These are phyloP conservation scores for Perodicticus potto DNA, from an alignment of 2,797 vertebrate genomes.

Conservation along the genomic window DNA sequence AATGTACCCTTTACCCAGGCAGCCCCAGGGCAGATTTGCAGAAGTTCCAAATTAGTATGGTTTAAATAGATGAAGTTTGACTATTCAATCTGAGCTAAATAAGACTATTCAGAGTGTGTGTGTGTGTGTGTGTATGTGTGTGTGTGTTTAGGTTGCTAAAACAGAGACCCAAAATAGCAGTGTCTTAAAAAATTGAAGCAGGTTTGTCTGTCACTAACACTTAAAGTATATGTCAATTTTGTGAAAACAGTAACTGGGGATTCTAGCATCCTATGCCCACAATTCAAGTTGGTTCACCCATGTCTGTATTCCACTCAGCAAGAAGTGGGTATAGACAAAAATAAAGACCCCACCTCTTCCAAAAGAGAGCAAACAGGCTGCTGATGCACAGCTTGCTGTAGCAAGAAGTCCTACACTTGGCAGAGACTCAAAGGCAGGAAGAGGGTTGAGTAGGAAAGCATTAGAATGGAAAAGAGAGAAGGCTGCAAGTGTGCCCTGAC, in stretches of 20 bases:
- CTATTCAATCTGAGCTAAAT: not conserved
- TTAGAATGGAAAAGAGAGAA: not conserved
- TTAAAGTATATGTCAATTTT: not conserved
- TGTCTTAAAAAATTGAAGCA: not conserved
- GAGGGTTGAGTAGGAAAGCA: not conserved
- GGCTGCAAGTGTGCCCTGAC: not conserved
- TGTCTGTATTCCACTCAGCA: not conserved
- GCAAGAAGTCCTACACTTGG: not conserved
- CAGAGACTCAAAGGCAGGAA: not conserved
- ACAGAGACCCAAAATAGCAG: not conserved
- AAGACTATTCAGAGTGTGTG: not conserved
- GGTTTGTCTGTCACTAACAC: not conserved
- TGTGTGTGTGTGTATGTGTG: not conserved
- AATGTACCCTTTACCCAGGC: not conserved
- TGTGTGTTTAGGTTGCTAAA: not conserved
- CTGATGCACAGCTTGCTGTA: not conserved
- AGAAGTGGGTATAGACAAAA: not conserved
- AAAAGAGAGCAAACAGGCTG: not conserved
- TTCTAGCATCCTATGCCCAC: not conserved
- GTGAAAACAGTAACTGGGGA: not conserved
- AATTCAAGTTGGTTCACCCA: not conserved
- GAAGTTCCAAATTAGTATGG: slow-evolving; percentile 46
- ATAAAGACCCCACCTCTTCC: not conserved
- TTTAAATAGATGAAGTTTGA: slow-evolving; percentile 59
- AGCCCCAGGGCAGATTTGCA: slow-evolving; percentile 42